Evolutionary conservation across 2,797 vertebrate species (phyloP).

Genomic region (Pelochelys cantorii): DNA sequence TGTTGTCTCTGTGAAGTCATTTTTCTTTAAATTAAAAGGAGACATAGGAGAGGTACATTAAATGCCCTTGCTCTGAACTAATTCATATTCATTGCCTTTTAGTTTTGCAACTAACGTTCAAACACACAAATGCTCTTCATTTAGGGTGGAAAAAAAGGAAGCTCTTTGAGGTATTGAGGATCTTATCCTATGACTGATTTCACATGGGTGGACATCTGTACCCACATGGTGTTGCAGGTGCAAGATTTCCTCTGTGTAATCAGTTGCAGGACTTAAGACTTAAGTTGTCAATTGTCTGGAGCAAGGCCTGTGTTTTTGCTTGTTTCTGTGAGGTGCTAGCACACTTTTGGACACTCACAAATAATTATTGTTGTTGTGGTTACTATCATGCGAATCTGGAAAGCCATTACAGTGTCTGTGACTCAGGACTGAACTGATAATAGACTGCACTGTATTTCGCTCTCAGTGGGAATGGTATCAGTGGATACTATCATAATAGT

Average conservation of each 20-base stretch:
- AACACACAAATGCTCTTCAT: fast-evolving
- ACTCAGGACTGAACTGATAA: not conserved
- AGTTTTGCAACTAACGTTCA: not conserved
- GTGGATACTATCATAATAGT: not conserved
- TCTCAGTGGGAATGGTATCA: not conserved
- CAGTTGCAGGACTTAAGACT: fast-evolving
- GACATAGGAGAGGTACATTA: not conserved
- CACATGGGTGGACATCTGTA: not conserved
- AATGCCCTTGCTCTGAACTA: not conserved
- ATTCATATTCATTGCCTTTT: not conserved
- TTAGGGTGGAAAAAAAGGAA: fast-evolving
- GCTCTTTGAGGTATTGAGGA: fast-evolving
- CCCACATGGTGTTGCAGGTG: fast-evolving
- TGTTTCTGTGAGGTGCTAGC: not conserved
- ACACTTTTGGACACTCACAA: not conserved
- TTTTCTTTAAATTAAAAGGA: not conserved
- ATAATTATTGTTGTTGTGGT: not conserved
- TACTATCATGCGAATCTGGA: not conserved
- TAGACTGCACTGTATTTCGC: not conserved
- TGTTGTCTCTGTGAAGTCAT: not conserved
- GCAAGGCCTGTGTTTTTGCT: not conserved
- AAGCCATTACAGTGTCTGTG: not conserved
- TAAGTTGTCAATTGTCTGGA: not conserved
- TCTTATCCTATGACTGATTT: not conserved
- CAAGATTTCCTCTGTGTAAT: not conserved